A percentile compares a stretch with the other conserved stretches of the same genome.
Evolutionary conservation across 2,113 vertebrate genomes (phyloP).

Genomic region (Mixornis gularis): DNA sequence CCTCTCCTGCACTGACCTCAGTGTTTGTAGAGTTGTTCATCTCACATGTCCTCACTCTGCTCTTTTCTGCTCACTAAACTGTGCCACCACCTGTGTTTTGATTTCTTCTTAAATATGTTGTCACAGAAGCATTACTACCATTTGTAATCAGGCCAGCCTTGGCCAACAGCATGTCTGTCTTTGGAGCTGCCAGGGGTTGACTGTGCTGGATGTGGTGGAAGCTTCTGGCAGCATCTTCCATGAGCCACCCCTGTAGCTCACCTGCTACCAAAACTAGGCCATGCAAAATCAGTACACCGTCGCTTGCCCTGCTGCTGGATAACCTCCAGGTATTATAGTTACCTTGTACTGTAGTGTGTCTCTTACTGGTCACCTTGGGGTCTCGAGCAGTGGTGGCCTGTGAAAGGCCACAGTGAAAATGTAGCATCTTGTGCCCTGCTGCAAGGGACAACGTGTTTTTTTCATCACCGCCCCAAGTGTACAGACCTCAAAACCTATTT

Average conservation of each 20-base stretch:
- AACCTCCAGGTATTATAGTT: neutral
- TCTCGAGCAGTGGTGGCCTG: neutral
- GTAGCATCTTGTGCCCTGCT: neutral
- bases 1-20: neutral
- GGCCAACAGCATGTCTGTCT: accelerated
- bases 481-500: neutral
- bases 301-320: neutral
- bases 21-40: neutral
- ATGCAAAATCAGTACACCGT: neutral
- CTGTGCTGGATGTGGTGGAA: neutral
- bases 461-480: accelerated
- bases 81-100: neutral
- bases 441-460: accelerated
- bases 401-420: neutral
- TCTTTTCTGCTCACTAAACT: neutral
- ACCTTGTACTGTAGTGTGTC: accelerated
- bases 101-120: neutral
- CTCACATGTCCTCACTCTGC: neutral
- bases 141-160: neutral
- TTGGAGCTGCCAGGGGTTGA: neutral
- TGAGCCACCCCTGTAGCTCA: neutral
- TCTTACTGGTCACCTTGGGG: accelerated
- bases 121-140: too few species aligned
- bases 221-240: neutral
- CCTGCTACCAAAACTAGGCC: neutral